Base-by-base conservation (phyloP, 2,888 invertebrate species). In the Chalcis sispes region DNA sequence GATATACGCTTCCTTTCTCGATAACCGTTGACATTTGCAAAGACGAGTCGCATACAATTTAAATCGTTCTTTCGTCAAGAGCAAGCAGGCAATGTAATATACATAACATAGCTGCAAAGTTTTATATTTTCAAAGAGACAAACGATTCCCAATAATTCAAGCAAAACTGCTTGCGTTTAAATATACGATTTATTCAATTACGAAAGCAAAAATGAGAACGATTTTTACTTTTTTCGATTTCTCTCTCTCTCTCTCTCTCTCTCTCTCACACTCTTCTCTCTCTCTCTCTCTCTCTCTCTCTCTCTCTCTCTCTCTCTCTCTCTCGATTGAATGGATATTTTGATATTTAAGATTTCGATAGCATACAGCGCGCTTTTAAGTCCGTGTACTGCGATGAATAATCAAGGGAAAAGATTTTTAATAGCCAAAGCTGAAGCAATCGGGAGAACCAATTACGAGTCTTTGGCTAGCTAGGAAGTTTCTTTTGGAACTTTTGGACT, bases 21-120 rank as follows among this genome's bases (percentile, higher is more conserved):
- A 81, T 81, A 81, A 79, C 81, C 82, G 83, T 82, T 84, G 84
- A 84, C 85, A 83, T 82, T 83, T 82, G 82, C 78, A 83, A 82
- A 85, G 84, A 84, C 81, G 85, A 84, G 81, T 72, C 79, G 79
- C 79, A 77, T 79, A 76, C 77, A 79, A 77, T 75, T 80, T 76
- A 78, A 80, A 79, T 73, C 46, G 59, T 36, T n/a, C n/a, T n/a
- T n/a, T 18, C 36, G 32, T 20, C 32, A 2, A 15, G 8, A 32
- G 32, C n/a, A 20, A 20, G 32, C 10, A 36, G 36, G 7, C 7
- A 20, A 13, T 0, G 8, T n/a, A 58, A n/a, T 10, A 4, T 48
- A 27, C n/a, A 29, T 5, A 15, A n/a, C n/a, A 1, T 36, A 1
- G 25, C 4, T 25, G 27, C 25, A 42, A 42, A n/a, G n/a, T 18